Evolutionary conservation across 1,140 invertebrate genomes (phyloP).

Genomic region (Pachyrhynchus sulphureomaculatus): DNA sequence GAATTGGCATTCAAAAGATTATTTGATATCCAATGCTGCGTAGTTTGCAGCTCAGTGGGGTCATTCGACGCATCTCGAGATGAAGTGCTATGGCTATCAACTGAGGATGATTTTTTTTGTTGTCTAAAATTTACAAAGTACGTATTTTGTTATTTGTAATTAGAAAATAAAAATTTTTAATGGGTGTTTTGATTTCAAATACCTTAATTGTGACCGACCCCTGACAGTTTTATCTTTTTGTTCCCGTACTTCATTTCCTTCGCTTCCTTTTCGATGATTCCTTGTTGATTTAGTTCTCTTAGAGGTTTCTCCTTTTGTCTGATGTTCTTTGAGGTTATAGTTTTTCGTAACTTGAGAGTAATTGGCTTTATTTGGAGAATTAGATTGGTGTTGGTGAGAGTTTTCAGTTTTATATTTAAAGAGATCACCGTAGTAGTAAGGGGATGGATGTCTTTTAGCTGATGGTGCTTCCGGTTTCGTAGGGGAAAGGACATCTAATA

Average conservation of each 20-base stretch:
- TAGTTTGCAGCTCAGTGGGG: background rate
- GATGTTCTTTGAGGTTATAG: constrained; percentile 25
- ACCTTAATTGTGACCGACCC: constrained; percentile 36
- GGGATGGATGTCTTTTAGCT: constrained; percentile 68
- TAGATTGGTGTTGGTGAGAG: constrained; percentile 31
- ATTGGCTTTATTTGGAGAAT: constrained; percentile 3
- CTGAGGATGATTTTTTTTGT: constrained; percentile 23
- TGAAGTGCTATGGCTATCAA: constrained; percentile 26
- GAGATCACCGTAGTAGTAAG: constrained; percentile 76
- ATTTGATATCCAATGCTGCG: background rate
- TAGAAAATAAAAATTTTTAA: background rate
- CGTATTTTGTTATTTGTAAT: background rate
- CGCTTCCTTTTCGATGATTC: constrained; percentile 48
- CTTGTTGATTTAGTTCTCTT: constrained; percentile 38
- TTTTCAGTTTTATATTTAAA: constrained; percentile 58
- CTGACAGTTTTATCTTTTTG: constrained; percentile 21
- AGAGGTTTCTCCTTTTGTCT: constrained; percentile 24
- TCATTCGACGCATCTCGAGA: constrained; percentile 28
- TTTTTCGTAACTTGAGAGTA: constrained; percentile 20
- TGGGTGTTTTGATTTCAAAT: constrained; percentile 11
- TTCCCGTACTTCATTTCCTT: constrained; percentile 11
- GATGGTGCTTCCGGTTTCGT: constrained; percentile 25
- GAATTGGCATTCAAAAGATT: constrained; percentile 10
- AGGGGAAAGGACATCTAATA: constrained; percentile 45
- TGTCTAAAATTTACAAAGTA: constrained; percentile 8